A percentile compares a stretch with the other conserved stretches of the same genome.
phyloP scores from a whole-genome alignment of 2,797 vertebrate species.

The Staurois parvus region DNA sequence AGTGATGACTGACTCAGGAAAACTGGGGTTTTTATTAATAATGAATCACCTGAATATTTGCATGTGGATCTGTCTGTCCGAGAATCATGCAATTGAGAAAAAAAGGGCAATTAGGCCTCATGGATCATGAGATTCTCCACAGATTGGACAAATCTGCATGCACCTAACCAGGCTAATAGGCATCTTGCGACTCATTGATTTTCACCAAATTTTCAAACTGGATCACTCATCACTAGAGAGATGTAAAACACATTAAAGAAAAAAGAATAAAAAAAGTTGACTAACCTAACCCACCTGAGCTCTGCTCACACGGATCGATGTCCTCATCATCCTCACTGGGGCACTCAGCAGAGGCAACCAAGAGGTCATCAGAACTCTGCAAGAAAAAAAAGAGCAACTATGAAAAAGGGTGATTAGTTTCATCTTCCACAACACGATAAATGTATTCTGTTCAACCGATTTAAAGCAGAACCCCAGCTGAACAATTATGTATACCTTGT shows the following conservation, averaged over 20 bases:
- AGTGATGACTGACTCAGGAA: not conserved
- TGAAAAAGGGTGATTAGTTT: not conserved
- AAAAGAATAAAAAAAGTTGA: conserved; percentile 95
- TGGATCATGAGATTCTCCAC: too few species aligned
- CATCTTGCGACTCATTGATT: not conserved
- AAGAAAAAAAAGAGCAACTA: conserved; percentile 67
- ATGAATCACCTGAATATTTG: not conserved
- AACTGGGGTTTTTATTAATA: not conserved
- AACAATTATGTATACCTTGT: not conserved
- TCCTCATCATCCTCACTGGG: conserved; percentile 98
- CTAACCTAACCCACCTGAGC: conserved; percentile 99
- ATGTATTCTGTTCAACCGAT: not conserved
- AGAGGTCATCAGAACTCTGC: conserved; percentile 92
- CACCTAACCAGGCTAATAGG: not conserved
- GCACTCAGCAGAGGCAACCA: conserved; percentile 97
- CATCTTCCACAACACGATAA: not conserved
- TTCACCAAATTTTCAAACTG: not conserved
- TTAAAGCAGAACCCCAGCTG: not conserved
- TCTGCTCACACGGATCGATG: conserved; percentile 99
- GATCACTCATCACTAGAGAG: not conserved
- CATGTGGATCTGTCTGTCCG: not conserved
- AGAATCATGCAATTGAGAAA: not conserved
- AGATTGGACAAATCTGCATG: not conserved
- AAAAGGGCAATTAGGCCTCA: too few species aligned
- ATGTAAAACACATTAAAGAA: conserved; percentile 75